phyloP scores from a whole-genome alignment of 2,113 vertebrate genomes.

The Menura novaehollandiae region DNA sequence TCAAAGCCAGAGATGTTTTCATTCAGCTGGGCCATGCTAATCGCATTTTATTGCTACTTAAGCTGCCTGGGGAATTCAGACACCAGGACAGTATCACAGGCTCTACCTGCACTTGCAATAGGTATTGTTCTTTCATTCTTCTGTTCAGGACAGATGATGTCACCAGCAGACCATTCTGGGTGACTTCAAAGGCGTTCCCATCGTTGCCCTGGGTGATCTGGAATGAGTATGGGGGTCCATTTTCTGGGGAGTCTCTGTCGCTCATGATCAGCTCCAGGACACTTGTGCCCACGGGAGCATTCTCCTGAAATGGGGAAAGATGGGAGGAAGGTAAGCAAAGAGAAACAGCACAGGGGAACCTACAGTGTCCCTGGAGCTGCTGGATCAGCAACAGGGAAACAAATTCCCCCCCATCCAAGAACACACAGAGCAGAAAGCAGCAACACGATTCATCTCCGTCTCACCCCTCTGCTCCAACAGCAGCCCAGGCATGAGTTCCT shows the following conservation, averaged over 20 bases:
- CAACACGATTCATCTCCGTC: accelerated
- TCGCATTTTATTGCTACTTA: neutral
- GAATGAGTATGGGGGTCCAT: conserved; percentile 89
- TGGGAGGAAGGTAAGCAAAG: neutral
- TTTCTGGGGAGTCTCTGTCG: conserved; percentile 88
- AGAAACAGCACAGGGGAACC: neutral
- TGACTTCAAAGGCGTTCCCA: conserved; percentile 83
- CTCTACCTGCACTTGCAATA: conserved; percentile 90
- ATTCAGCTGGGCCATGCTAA: neutral
- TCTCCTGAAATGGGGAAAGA: conserved; percentile 77
- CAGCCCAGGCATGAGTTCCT: neutral
- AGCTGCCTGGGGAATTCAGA: neutral
- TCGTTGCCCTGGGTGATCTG: conserved; percentile 86
- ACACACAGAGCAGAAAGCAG: neutral
- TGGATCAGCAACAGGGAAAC: neutral
- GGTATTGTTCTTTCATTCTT: conserved; percentile 76
- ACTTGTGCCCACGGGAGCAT: conserved; percentile 79
- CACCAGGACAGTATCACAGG: neutral
- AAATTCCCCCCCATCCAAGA: neutral
- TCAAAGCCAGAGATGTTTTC: neutral
- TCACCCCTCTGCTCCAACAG: neutral
- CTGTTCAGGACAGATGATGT: conserved; percentile 78
- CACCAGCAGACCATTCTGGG: conserved; percentile 86
- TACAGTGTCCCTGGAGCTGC: neutral
- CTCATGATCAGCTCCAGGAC: conserved; percentile 87